phyloP scores from a whole-genome alignment of 2,113 vertebrate genomes.

The Panurus biarmicus region DNA sequence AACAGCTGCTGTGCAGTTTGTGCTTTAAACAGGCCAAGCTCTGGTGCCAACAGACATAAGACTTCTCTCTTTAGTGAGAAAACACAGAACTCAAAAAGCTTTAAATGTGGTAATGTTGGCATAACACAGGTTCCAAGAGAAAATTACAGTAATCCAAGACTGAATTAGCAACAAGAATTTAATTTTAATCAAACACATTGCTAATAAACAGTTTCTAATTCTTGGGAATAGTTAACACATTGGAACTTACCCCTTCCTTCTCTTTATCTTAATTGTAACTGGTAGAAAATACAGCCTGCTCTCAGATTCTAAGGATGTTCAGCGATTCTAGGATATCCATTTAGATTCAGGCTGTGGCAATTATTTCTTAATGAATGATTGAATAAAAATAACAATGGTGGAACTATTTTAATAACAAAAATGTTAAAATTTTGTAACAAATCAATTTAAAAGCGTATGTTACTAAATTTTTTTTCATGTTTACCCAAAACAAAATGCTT shows the following conservation, averaged over 20 bases:
- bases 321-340: neutral
- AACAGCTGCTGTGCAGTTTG: slow-evolving; percentile 16
- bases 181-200: slow-evolving; percentile 4
- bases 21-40: slow-evolving; percentile 25
- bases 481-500: neutral
- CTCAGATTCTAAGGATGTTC: neutral
- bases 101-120: neutral
- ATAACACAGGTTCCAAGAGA: neutral
- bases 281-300: neutral
- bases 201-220: neutral
- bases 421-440: neutral
- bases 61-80: slow-evolving; percentile 39
- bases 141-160: slow-evolving; percentile 22
- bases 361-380: neutral
- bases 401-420: neutral
- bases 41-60: neutral
- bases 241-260: neutral
- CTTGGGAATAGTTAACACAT: slow-evolving; percentile 1
- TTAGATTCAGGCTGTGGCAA: neutral
- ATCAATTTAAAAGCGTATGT: neutral
- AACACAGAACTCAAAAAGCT: slow-evolving; percentile 4
- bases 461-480: neutral
- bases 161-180: neutral
- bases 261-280: neutral
- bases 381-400: neutral